Percentiles rank a stretch among this genome's conserved stretches.
These are phyloP conservation scores for Julus scanicus DNA, from an alignment of 2,888 invertebrate genomes.

Conservation along the genomic window DNA sequence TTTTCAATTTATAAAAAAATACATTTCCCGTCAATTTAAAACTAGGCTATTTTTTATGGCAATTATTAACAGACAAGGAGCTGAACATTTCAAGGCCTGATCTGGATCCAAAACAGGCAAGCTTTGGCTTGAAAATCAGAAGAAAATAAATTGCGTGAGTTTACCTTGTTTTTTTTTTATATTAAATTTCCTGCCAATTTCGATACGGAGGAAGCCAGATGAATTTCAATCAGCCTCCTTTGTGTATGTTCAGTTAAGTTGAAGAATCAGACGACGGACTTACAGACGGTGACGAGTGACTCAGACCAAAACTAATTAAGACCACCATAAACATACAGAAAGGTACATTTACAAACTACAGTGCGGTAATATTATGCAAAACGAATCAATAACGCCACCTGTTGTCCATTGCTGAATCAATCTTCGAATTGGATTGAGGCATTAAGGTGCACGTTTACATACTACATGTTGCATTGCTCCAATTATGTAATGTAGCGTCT, in stretches of 20 bases:
- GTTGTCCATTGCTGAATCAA: not conserved
- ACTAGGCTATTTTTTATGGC: not conserved
- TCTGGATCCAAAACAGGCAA: not conserved
- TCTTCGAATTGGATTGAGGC: not conserved
- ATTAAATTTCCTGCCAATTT: not conserved
- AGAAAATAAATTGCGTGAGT: not conserved
- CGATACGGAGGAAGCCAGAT: not conserved
- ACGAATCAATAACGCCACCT: not conserved
- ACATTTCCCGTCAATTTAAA: not conserved
- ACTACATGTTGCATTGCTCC: no score
- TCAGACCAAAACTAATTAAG: constrained; percentile 37
- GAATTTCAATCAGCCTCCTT: not conserved
- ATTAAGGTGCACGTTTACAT: not conserved
- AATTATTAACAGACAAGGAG: not conserved
- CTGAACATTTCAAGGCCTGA: not conserved
- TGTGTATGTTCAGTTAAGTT: not conserved
- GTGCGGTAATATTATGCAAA: not conserved
- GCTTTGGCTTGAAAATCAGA: not conserved
- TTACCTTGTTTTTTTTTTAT: not conserved
- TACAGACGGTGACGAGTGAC: not conserved
- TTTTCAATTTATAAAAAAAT: no score
- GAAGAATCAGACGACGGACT: constrained; percentile 4
- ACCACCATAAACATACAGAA: no score
- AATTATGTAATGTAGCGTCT: no score
- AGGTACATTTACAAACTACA: no score